phyloP scores from a whole-genome alignment of 2,113 vertebrate species.

The Chloropsis hardwickii region DNA sequence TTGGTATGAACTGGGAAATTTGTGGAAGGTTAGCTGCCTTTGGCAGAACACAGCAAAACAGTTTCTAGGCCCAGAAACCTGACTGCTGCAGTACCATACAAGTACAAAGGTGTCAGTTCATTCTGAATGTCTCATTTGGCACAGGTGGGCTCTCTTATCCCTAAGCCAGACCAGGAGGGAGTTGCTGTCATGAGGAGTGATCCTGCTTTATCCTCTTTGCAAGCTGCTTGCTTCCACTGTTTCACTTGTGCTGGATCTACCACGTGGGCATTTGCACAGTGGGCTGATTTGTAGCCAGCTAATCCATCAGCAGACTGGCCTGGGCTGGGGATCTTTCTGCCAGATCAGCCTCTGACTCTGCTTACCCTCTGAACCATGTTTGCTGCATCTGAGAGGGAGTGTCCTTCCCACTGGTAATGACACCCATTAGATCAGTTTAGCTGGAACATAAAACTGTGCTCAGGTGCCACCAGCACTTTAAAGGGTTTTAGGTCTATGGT shows the following conservation, averaged over 20 bases:
- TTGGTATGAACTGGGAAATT: background rate
- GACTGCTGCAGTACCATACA: background rate
- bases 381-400: background rate
- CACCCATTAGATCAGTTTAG: background rate
- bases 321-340: background rate
- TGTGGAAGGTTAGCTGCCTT: background rate
- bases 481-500: background rate
- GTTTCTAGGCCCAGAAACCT: background rate
- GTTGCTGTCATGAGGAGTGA: background rate
- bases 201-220: background rate
- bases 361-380: background rate
- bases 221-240: background rate
- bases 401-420: background rate
- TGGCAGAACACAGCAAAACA: background rate
- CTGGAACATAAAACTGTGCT: background rate
- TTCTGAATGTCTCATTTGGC: background rate
- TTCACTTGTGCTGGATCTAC: background rate
- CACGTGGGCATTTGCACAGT: background rate
- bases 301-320: background rate
- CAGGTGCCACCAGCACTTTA: background rate
- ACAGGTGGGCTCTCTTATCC: background rate
- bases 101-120: background rate
- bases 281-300: background rate
- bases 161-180: background rate
- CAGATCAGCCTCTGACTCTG: background rate